phyloP scores from a whole-genome alignment of 2,797 vertebrate genomes.

The Coilia nasus region DNA sequence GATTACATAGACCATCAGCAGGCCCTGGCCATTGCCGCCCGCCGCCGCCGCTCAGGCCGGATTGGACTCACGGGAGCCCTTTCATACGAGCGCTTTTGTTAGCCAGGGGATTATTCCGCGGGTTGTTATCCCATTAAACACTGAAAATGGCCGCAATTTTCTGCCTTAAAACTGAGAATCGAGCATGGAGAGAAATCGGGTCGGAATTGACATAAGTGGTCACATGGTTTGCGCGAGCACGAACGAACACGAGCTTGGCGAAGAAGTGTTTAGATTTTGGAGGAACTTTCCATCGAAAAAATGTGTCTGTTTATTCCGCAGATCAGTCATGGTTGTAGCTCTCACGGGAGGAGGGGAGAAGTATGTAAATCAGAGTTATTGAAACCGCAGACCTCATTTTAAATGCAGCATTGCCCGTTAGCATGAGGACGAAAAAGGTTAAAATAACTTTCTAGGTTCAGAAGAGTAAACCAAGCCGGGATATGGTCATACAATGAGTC shows the following conservation, averaged over 20 bases:
- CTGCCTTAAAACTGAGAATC: conserved; percentile 70
- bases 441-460: conserved; percentile 2
- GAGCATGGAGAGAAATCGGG: background rate
- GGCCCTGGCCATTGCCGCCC: conserved; percentile 4
- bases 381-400: conserved; percentile 1
- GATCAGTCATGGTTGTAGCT: conserved; percentile 26
- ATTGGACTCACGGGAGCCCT: conserved; percentile 68
- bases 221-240: background rate
- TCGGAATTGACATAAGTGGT: conserved; percentile 9
- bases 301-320: conserved; percentile 10
- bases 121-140: conserved; percentile 79
- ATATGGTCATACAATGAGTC: background rate
- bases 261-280: background rate
- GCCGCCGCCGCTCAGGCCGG: conserved; percentile 65
- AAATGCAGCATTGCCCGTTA: background rate
- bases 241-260: background rate
- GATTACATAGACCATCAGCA: conserved; percentile 17
- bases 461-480: background rate
- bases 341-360: conserved; percentile 54
- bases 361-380: conserved; percentile 55
- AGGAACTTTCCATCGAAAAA: background rate
- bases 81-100: conserved; percentile 70
- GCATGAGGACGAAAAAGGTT: background rate
- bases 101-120: conserved; percentile 71
- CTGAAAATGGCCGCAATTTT: conserved; percentile 74